phyloP scores from a whole-genome alignment of 2,888 invertebrate species.

The Emmelina monodactyla region DNA sequence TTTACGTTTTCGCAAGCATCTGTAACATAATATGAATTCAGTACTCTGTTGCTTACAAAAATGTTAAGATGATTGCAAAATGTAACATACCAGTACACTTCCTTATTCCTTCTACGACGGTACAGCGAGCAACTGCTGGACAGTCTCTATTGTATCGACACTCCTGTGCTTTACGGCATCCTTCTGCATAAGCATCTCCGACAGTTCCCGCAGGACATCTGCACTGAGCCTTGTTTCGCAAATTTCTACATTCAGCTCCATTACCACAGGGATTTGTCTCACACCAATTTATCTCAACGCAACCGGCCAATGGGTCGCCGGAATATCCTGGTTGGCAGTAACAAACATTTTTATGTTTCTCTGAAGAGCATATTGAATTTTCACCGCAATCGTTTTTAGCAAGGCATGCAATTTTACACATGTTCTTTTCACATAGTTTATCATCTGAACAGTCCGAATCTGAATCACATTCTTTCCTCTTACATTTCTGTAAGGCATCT shows the following conservation, averaged over 20 bases:
- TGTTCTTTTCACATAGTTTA: constrained; percentile 81
- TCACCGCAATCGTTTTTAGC: constrained; percentile 84
- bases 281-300: constrained; percentile 81
- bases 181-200: constrained; percentile 85
- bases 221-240: constrained; percentile 81
- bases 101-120: constrained; percentile 72
- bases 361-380: constrained; percentile 85
- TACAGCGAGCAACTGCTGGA: constrained; percentile 80
- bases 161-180: constrained; percentile 83
- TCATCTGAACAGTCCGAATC: constrained; percentile 81
- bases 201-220: constrained; percentile 79
- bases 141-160: constrained; percentile 83
- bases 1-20: constrained; percentile 80
- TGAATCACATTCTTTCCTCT: constrained; percentile 77
- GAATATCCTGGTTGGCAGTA: constrained; percentile 90
- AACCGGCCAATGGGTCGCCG: constrained; percentile 77
- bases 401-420: constrained; percentile 87
- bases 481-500: constrained; percentile 82
- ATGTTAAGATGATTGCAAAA: neutral
- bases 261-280: constrained; percentile 80
- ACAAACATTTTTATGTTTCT: constrained; percentile 76
- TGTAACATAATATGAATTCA: constrained; percentile 23
- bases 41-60: too few species aligned
- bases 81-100: constrained; percentile 75
- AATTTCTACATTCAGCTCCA: constrained; percentile 81